These are phyloP conservation scores for Neodiprion lecontei DNA, from an alignment of 1,140 invertebrate species.

Conservation along the genomic window DNA sequence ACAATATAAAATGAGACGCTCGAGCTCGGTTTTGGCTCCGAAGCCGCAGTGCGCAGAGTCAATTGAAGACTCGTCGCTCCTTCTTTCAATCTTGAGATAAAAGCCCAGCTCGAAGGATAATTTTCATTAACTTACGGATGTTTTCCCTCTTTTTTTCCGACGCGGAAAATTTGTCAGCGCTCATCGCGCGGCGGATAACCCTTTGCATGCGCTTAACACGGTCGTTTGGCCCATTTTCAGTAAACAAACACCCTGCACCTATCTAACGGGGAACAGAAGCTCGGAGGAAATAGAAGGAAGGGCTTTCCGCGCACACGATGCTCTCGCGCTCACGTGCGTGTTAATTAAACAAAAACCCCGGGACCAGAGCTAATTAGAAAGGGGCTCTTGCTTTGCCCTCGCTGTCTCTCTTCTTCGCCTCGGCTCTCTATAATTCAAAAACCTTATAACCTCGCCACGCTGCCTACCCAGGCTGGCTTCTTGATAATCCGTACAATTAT, in stretches of 20 bases:
- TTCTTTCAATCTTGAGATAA: no score
- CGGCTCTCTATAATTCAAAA: conserved; percentile 43
- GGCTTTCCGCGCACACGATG: background rate
- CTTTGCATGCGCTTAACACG: conserved; percentile 33
- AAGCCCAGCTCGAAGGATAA: no score
- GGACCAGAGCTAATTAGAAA: conserved; percentile 54
- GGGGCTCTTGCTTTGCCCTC: conserved; percentile 31
- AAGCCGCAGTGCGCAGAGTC: no score
- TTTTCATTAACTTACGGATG: no score
- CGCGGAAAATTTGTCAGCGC: no score
- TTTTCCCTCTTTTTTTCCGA: no score
- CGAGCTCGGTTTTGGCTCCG: no score
- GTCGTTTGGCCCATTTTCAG: conserved; percentile 30
- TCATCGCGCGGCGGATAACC: background rate
- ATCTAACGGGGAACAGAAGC: background rate
- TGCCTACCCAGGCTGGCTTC: background rate
- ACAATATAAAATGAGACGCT: no score
- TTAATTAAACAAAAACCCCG: conserved; percentile 56
- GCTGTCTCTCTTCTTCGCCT: conserved; percentile 4
- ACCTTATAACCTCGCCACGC: conserved; percentile 34
- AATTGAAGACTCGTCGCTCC: no score
- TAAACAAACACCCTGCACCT: conserved; percentile 7
- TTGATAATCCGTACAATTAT: conserved; percentile 15
- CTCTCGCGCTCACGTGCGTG: conserved; percentile 32
- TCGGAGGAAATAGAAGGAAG: conserved; percentile 3